These are phyloP conservation scores for Serranochromis macrocephalus DNA, from an alignment of 2,113 vertebrate species.

Conservation along the genomic window DNA sequence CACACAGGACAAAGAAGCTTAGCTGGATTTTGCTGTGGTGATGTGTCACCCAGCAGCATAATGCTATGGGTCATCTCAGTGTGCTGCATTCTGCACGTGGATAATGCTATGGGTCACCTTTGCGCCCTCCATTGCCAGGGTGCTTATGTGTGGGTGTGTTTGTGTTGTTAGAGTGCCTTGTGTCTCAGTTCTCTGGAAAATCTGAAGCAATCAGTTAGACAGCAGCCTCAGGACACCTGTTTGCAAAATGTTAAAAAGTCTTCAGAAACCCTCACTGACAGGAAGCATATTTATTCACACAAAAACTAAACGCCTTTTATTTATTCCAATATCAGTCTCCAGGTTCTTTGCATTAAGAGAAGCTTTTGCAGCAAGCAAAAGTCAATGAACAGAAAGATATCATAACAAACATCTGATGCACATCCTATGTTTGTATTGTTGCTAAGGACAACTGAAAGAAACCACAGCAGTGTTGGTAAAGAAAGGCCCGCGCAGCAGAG, in stretches of 20 bases:
- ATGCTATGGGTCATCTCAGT: constrained; percentile 25
- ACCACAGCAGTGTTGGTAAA: background rate
- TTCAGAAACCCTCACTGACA: no score
- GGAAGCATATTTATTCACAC: background rate
- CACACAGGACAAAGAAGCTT: constrained; percentile 36
- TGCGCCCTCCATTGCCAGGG: background rate
- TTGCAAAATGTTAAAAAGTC: background rate
- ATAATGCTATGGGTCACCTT: constrained; percentile 31
- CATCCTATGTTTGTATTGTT: background rate
- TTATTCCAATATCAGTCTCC: background rate
- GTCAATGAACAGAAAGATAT: background rate
- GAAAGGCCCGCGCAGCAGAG: background rate
- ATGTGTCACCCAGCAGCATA: background rate
- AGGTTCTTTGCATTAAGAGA: background rate
- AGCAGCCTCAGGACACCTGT: background rate
- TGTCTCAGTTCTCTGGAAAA: background rate
- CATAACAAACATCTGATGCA: background rate
- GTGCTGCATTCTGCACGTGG: background rate
- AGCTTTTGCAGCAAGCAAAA: background rate
- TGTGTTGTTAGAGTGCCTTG: background rate
- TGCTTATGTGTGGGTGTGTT: background rate
- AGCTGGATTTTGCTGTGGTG: constrained; percentile 21
- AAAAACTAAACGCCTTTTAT: background rate
- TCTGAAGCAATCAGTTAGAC: background rate
- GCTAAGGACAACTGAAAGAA: background rate